Evolutionary conservation across 2,113 vertebrate species (phyloP), one percentile per base, ranked within the genome.

Genomic region (Hippopotamus amphibius): DNA sequence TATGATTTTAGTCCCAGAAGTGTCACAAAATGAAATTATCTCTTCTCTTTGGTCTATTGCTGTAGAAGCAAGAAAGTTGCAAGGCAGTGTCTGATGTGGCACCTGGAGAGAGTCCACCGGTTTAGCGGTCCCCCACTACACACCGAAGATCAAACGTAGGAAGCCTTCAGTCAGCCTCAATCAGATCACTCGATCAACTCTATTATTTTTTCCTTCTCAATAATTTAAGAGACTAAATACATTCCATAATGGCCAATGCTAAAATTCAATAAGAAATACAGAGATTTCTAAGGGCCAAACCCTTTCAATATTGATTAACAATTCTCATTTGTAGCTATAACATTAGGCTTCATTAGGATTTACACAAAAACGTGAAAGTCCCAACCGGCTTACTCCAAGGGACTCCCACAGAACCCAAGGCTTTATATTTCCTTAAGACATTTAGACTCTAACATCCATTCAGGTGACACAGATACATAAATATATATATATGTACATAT

Each of bases 351-450:
- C 10, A 79, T 33, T n/a, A 59, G 26, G 0, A 24, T 84, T 80
- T 77, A 14, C 28, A 74, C 16, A 50, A 82, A 72, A 12, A 48
- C 0, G 2, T 28, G 50, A 87, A 63, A 13, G 28, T 46, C 7
- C 2, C 3, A 50, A 2, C 41, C 68, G 33, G 0, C 7, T 95
- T 76, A 15, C 0, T 43, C 5, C 17, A 63, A 3, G 22, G 11
- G 17, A 33, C 16, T 81, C 41, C 9, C 43, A 12, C 22, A 24
- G 59, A 83, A 12, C 3, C 6, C 1, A 28, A 37, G 3, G 8
- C 3, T 19, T 57, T 50, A 24, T 91, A 46, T 46, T 14, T n/a
- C 14, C 12, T 66, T 57, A 88, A 65, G 11, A 63, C 0, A 9
- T 84, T 59, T 61, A 16, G 13, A 33, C 1, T 57, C 2, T 5